Conservation (phyloP, 2,797 vertebrate genomes). For the Acipenser transmontanus region DNA sequence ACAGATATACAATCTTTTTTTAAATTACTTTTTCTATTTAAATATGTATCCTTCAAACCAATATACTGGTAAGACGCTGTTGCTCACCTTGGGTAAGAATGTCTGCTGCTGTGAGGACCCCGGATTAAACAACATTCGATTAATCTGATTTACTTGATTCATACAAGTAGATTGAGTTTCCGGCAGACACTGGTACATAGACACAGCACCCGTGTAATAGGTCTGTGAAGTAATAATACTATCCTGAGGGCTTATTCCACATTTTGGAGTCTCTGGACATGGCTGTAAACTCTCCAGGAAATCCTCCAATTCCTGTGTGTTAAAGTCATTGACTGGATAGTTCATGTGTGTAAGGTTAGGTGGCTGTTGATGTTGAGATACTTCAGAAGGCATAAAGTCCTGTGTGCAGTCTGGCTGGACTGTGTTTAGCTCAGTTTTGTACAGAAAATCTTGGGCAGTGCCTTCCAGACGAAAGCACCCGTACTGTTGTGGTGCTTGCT, state of each 20-base stretch:
- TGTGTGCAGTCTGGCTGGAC: constrained; percentile 47
- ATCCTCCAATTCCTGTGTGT: constrained; percentile 50
- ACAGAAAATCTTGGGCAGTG: constrained; percentile 41
- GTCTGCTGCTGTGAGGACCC: constrained; percentile 34
- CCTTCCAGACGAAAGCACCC: constrained; percentile 41
- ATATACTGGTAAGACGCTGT: neutral
- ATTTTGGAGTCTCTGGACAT: constrained; percentile 41
- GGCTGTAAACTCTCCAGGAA: constrained; percentile 60
- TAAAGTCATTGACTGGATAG: constrained; percentile 49
- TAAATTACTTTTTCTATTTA: too few species aligned
- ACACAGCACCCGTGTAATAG: constrained; percentile 52
- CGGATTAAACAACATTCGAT: constrained; percentile 38
- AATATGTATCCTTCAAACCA: too few species aligned
- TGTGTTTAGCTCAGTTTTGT: constrained; percentile 50
- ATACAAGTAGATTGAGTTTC: constrained; percentile 35
- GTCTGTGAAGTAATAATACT: constrained; percentile 40
- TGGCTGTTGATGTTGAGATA: constrained; percentile 30
- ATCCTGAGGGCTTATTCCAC: constrained; percentile 38
- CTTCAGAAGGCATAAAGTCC: constrained; percentile 48
- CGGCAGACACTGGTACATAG: constrained; percentile 54
- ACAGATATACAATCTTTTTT: too few species aligned
- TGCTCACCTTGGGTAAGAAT: constrained; percentile 49
- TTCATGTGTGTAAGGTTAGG: constrained; percentile 50
- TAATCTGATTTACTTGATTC: constrained; percentile 20
- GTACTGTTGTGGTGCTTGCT: neutral